Evolutionary conservation across 2,113 vertebrate species (phyloP).

Genomic region (Zosterops japonicus): DNA sequence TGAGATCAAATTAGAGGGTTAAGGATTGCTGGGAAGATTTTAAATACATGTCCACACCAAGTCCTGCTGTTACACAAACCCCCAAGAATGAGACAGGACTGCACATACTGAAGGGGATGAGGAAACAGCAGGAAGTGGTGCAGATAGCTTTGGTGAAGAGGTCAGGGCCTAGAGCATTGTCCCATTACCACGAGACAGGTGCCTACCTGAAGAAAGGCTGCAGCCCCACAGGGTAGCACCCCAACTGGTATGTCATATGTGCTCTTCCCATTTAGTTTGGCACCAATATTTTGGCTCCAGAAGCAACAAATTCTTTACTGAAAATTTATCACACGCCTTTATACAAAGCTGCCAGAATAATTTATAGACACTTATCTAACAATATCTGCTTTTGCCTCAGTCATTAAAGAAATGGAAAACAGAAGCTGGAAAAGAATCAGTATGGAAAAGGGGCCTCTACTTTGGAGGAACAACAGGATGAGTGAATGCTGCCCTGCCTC

Average conservation of each 20-base stretch:
- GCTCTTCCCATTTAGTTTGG: background rate
- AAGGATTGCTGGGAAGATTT: background rate
- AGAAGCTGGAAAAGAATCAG: background rate
- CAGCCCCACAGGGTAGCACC: background rate
- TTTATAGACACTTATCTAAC: constrained; percentile 49
- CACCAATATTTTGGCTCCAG: background rate
- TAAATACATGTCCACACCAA: too few species aligned
- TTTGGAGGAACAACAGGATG: background rate
- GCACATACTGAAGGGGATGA: background rate
- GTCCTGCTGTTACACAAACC: too few species aligned
- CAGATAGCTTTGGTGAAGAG: background rate
- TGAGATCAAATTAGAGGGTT: background rate
- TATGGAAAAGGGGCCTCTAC: background rate
- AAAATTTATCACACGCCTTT: constrained; percentile 34
- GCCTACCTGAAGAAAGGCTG: background rate
- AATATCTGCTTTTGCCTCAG: constrained; percentile 32
- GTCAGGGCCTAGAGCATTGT: background rate
- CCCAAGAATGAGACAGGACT: background rate
- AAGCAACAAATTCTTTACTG: constrained; percentile 3
- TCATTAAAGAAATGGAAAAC: constrained; percentile 33
- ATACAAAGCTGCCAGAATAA: constrained; percentile 33
- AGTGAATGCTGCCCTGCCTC: background rate
- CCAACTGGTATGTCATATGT: background rate
- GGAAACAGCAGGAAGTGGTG: background rate
- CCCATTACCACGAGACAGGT: background rate